phyloP scores from a whole-genome alignment of 2,888 invertebrate genomes.

The Oscheius myriophilus region DNA sequence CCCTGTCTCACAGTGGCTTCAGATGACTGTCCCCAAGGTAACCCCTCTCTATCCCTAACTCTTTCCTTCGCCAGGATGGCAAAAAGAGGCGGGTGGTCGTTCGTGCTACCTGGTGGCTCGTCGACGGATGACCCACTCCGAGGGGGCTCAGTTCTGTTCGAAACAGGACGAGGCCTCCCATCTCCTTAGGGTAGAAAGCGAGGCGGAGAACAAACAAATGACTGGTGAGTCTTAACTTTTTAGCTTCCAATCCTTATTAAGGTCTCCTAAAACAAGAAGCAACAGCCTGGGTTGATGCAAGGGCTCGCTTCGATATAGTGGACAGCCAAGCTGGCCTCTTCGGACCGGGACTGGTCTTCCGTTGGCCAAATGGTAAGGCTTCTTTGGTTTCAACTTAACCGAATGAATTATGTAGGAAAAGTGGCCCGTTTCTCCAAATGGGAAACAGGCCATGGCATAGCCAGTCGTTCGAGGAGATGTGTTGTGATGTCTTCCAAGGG shows the following conservation, averaged over 20 bases:
- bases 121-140: constrained; percentile 45
- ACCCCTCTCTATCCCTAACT: background rate
- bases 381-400: background rate
- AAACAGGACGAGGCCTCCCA: constrained; percentile 43
- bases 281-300: constrained; percentile 54
- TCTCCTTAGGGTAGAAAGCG: constrained; percentile 50
- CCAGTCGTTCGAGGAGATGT: constrained; percentile 38
- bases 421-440: constrained; percentile 55
- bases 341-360: constrained; percentile 58
- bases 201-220: constrained; percentile 55
- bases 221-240: constrained; percentile 29
- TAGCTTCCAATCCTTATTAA: background rate
- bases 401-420: constrained; percentile 35
- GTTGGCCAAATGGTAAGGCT: constrained; percentile 56
- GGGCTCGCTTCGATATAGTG: constrained; percentile 58
- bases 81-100: constrained; percentile 43
- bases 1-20: constrained; percentile 3
- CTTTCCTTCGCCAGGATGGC: constrained; percentile 34
- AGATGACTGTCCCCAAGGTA: constrained; percentile 13
- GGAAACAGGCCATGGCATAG: constrained; percentile 45
- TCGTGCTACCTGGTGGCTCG: constrained; percentile 51
- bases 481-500: constrained; percentile 47
- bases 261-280: constrained; percentile 13
- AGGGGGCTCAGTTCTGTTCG: constrained; percentile 52
- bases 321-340: constrained; percentile 57